Percentiles rank a stretch among this genome's conserved stretches.
These are phyloP conservation scores for Xerus inauris DNA, from an alignment of 2,113 vertebrate genomes.

Conservation along the genomic window DNA sequence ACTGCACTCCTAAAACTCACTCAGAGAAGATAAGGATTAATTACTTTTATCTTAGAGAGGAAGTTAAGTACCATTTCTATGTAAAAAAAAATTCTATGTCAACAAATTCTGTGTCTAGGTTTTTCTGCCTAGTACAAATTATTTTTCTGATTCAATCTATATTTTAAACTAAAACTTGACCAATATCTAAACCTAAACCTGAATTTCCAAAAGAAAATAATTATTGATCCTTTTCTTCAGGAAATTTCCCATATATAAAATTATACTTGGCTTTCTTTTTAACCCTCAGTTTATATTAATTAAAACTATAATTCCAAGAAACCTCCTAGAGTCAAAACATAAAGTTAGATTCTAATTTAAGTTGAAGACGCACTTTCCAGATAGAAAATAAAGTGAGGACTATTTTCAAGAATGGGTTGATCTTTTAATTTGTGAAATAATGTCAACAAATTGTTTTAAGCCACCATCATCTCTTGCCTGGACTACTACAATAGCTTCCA, in stretches of 20 bases:
- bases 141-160: background rate
- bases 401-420: background rate
- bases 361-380: background rate
- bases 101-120: background rate
- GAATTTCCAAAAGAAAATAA: constrained; percentile 20
- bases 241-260: background rate
- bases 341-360: background rate
- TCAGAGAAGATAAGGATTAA: background rate
- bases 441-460: background rate
- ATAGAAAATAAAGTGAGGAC: background rate
- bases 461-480: background rate
- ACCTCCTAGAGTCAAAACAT: background rate
- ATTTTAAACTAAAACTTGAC: background rate
- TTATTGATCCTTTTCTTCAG: background rate
- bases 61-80: background rate
- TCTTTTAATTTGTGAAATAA: background rate
- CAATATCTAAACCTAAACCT: background rate
- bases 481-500: no score
- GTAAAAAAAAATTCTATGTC: background rate
- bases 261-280: background rate
- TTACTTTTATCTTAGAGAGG: background rate
- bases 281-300: background rate
- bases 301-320: background rate
- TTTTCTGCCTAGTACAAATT: background rate
- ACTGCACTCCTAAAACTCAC: background rate